Evolutionary conservation across 2,797 vertebrate genomes (phyloP), one percentile per base, ranked within the genome.

Genomic region (Eremophila alpestris): DNA sequence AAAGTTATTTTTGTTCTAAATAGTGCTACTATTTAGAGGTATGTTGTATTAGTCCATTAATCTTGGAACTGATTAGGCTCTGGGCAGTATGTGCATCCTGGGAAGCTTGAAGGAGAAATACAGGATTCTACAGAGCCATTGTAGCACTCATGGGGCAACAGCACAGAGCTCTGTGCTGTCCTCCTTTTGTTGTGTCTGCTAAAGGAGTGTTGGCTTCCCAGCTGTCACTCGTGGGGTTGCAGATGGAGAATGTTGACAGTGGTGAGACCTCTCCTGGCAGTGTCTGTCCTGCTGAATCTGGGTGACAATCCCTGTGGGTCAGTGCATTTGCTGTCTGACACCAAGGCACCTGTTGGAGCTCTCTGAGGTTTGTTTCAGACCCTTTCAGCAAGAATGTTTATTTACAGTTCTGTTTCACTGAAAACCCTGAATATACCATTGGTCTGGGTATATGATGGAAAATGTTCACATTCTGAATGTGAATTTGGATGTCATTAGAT

Each of bases 81-180:
- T 63, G 45, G 38, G 48, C 45, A 59, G 6, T 7, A 1, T 27
- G 36, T 80, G 20, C 34, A 23, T 52, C 74, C 34, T 68, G 2
- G 23, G 45, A 45, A 74, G 18, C 40, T 36, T 70, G 52, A 41
- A 43, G 43, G 52, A 51, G 32, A 45, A 76, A 24, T 16, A 30
- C 0, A 58, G 45, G 26, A 36, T 75, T 85, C 18, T 43, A 1
- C 22, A 38, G 41, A 10, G 5, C 20, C 5, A 0, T 29, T 41
- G 23, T 11, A 52, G 58, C 13, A 10, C 38, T 49, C 10, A 1
- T 14, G 21, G 46, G 51, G 30, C 59, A 70, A 4, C 41, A 67
- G 41, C 11, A 20, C n/a, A 17, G 24, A 51, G 19, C 24, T 70
- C 38, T 38, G 26, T 87, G 73, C 77, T 93, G n/a, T 51, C 55